phyloP scores from a whole-genome alignment of 1,140 invertebrate species.

The Caerostris extrusa region DNA sequence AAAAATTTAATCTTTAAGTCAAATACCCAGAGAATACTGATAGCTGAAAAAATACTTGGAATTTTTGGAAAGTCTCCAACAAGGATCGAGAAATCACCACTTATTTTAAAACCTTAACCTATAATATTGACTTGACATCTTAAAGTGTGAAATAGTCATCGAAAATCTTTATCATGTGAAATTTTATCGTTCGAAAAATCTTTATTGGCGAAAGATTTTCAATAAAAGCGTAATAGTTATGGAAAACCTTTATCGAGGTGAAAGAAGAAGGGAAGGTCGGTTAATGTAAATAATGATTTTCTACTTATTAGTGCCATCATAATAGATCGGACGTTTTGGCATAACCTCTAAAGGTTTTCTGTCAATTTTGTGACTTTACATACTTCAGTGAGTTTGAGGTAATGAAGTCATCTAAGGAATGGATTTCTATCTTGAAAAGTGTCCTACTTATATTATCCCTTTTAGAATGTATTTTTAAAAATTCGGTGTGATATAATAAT shows the following conservation, averaged over 20 bases:
- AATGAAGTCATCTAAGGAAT: neutral
- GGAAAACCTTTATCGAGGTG: slow-evolving; percentile 48
- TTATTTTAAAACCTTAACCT: neutral
- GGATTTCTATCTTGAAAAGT: neutral
- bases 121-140: slow-evolving; percentile 4
- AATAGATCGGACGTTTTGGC: slow-evolving; percentile 5
- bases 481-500: too few species aligned
- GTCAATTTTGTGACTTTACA: neutral
- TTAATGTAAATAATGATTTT: slow-evolving; percentile 44
- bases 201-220: slow-evolving; percentile 42
- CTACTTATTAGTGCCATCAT: slow-evolving; percentile 31
- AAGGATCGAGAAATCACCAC: neutral
- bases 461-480: too few species aligned
- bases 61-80: neutral
- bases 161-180: slow-evolving; percentile 51
- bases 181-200: slow-evolving; percentile 16
- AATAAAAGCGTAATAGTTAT: slow-evolving; percentile 45
- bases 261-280: too few species aligned
- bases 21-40: neutral
- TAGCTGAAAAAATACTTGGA: neutral
- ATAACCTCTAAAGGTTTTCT: slow-evolving; percentile 33
- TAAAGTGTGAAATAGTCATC: slow-evolving; percentile 38
- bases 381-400: neutral
- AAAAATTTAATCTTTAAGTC: neutral
- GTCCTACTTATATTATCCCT: too few species aligned